A percentile compares a stretch with the other conserved stretches of the same genome.
Conservation (phyloP, 2,888 invertebrate species). For the Hydropsyche betteni region DNA sequence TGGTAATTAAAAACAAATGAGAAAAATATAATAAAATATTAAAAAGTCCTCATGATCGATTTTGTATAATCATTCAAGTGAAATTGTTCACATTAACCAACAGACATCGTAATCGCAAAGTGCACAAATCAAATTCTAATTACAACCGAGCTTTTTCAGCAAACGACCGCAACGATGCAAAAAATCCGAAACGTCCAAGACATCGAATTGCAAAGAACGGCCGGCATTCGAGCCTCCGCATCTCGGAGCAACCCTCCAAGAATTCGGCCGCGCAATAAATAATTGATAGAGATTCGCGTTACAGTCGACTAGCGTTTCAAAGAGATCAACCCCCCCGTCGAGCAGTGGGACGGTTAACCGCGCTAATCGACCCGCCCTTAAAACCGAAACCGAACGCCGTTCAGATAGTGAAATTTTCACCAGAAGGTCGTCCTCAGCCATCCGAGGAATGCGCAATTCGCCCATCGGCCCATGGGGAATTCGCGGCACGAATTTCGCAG, state of each 20-base stretch:
- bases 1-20: too few species aligned
- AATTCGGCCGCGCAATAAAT: neutral
- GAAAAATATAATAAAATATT: too few species aligned
- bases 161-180: too few species aligned
- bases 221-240: too few species aligned
- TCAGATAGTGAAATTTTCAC: constrained; percentile 14
- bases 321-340: neutral
- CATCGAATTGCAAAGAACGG: too few species aligned
- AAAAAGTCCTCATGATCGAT: too few species aligned
- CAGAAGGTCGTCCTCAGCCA: constrained; percentile 8
- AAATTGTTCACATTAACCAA: too few species aligned
- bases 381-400: constrained; percentile 2
- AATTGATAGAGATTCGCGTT: constrained; percentile 28
- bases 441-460: constrained; percentile 15
- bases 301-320: constrained; percentile 13
- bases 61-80: too few species aligned
- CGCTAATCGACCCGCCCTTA: constrained; percentile 20
- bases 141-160: too few species aligned
- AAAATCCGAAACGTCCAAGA: too few species aligned
- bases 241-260: neutral
- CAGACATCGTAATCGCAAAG: too few species aligned
- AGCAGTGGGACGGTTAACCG: neutral
- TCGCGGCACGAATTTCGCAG: neutral
- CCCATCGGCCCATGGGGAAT: neutral
- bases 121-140: too few species aligned